Percentiles rank a stretch among this genome's conserved stretches.
Evolutionary conservation across 1,140 invertebrate species (phyloP).

Genomic region (Drosophila carrolli): DNA sequence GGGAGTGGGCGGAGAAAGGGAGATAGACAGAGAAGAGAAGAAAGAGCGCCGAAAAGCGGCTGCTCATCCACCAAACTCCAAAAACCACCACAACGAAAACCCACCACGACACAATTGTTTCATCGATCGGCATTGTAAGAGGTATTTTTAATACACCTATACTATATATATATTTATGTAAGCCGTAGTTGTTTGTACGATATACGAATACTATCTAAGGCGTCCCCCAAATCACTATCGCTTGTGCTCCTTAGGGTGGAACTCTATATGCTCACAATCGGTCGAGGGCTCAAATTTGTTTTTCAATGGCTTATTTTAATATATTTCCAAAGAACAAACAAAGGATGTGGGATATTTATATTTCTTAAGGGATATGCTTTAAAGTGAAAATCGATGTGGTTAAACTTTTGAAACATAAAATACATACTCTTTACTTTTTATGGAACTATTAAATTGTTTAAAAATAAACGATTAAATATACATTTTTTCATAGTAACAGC

Average conservation of each 20-base stretch:
- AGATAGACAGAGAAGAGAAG: conserved; percentile 17
- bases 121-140: conserved; percentile 65
- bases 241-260: conserved; percentile 2
- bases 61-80: conserved; percentile 12
- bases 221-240: background rate
- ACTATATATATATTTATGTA: conserved; percentile 14
- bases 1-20: conserved; percentile 12
- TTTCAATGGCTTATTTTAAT: background rate
- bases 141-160: conserved; percentile 59
- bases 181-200: conserved; percentile 8
- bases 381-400: too few relatives aligned
- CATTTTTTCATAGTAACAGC: too few relatives aligned
- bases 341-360: too few relatives aligned
- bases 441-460: too few relatives aligned
- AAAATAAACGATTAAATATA: too few relatives aligned
- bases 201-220: conserved; percentile 8
- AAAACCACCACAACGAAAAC: conserved; percentile 22
- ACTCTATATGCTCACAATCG: background rate
- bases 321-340: too few relatives aligned
- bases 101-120: conserved; percentile 63
- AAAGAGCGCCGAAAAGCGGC: conserved; percentile 1
- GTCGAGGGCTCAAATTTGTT: background rate
- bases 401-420: too few relatives aligned
- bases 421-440: too few relatives aligned
- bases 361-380: too few relatives aligned